phyloP scores from a whole-genome alignment of 2,113 vertebrate genomes.

The Stegostoma tigrinum region DNA sequence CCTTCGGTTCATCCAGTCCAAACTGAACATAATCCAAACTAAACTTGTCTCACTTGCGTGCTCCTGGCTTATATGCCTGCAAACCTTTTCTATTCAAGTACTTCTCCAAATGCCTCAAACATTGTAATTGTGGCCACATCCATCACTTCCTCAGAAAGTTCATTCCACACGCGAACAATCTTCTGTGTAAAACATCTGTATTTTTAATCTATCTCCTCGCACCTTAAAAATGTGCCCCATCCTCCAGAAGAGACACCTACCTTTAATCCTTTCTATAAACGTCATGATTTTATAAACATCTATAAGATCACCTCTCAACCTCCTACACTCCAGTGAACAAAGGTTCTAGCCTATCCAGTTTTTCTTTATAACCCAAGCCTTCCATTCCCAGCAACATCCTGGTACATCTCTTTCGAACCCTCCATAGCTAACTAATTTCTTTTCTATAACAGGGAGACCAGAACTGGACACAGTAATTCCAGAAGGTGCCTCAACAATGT shows the following conservation, averaged over 20 bases:
- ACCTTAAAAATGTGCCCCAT: too few species aligned
- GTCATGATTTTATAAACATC: not conserved
- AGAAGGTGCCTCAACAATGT: not conserved
- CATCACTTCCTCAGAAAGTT: not conserved
- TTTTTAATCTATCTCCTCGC: too few species aligned
- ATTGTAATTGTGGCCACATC: not conserved
- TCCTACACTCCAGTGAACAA: not conserved
- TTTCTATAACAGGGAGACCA: not conserved
- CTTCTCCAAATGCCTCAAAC: too few species aligned
- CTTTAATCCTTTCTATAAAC: too few species aligned
- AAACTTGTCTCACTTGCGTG: not conserved
- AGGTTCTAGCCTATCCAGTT: not conserved
- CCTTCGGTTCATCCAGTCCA: not conserved
- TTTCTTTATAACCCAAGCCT: not conserved
- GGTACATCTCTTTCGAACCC: not conserved
- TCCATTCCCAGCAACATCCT: not conserved
- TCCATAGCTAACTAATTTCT: not conserved
- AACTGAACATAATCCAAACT: too few species aligned
- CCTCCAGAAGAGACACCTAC: too few species aligned
- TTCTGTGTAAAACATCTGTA: too few species aligned
- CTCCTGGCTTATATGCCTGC: not conserved
- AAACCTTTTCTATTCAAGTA: not conserved
- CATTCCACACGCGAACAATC: not conserved
- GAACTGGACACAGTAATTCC: not conserved
- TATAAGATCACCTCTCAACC: not conserved